Percentiles rank a stretch among this genome's conserved stretches.
These are phyloP conservation scores for Sebastolobus altivelis DNA, from an alignment of 2,797 vertebrate genomes.

Conservation along the genomic window DNA sequence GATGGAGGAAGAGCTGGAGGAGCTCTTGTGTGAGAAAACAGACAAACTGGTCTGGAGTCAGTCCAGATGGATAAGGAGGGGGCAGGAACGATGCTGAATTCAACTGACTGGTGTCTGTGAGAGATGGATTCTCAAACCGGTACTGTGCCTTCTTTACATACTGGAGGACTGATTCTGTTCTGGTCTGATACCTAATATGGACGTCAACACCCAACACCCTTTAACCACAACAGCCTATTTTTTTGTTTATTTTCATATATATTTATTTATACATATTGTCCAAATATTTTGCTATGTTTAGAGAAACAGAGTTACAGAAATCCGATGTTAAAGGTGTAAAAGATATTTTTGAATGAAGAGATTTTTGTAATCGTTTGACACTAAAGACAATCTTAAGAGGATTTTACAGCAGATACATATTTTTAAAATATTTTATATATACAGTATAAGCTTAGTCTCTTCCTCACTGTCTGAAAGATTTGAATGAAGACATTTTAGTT, in stretches of 20 bases:
- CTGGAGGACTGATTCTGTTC: neutral
- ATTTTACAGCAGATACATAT: neutral
- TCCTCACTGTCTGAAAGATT: too few species aligned
- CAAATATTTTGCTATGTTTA: neutral
- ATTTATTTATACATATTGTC: neutral
- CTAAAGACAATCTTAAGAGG: too few species aligned
- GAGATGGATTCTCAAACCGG: neutral
- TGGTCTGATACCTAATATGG: neutral
- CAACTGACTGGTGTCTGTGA: neutral
- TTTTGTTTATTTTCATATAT: too few species aligned
- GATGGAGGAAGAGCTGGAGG: conserved; percentile 34
- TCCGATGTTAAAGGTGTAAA: too few species aligned
- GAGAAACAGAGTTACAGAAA: too few species aligned
- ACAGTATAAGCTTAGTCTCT: neutral
- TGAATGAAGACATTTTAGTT: too few species aligned
- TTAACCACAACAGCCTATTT: neutral
- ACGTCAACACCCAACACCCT: neutral
- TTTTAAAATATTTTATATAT: neutral
- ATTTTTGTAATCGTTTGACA: too few species aligned
- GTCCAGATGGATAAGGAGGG: conserved; percentile 13
- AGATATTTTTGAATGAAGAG: too few species aligned
- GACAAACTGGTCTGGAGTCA: conserved; percentile 52
- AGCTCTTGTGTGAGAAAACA: conserved; percentile 39
- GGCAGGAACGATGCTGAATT: neutral
- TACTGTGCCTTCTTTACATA: neutral